Conservation (phyloP, 2,113 vertebrate genomes). For the Puntigrus tetrazona region DNA sequence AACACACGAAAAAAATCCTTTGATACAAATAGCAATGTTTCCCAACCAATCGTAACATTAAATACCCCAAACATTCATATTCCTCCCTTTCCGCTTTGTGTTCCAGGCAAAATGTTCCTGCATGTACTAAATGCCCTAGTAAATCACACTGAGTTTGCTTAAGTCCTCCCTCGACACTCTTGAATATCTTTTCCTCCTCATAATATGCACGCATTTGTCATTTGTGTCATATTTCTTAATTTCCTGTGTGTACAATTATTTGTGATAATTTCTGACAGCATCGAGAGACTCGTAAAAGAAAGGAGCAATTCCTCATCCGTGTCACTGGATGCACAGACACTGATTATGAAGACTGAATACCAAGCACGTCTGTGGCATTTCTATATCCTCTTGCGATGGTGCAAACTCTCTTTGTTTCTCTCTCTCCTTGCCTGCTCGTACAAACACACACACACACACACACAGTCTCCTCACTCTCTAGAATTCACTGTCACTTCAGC, state of each 20-base stretch:
- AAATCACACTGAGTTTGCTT: slow-evolving; percentile 39
- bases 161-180: slow-evolving; percentile 30
- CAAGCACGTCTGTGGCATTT: slow-evolving; percentile 42
- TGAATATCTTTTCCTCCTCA: slow-evolving; percentile 23
- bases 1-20: background rate
- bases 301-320: slow-evolving; percentile 38
- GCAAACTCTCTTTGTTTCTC: slow-evolving; percentile 36
- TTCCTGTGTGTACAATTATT: slow-evolving; percentile 47
- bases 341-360: slow-evolving; percentile 43
- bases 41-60: background rate
- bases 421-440: slow-evolving; percentile 24
- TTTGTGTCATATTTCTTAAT: slow-evolving; percentile 45
- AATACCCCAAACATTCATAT: slow-evolving; percentile 24
- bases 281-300: slow-evolving; percentile 41
- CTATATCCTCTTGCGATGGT: slow-evolving; percentile 35
- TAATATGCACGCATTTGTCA: slow-evolving; percentile 33
- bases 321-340: slow-evolving; percentile 33
- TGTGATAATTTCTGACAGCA: slow-evolving; percentile 45
- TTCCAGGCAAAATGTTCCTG: slow-evolving; percentile 13
- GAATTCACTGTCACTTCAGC: slow-evolving; percentile 32
- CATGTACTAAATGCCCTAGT: slow-evolving; percentile 34
- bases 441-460: background rate
- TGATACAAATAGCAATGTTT: background rate
- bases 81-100: background rate
- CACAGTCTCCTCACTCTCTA: background rate